Evolutionary conservation across 1,140 invertebrate species (phyloP), one percentile per base, ranked within the genome.

Genomic region (Probaryconus sp.): DNA sequence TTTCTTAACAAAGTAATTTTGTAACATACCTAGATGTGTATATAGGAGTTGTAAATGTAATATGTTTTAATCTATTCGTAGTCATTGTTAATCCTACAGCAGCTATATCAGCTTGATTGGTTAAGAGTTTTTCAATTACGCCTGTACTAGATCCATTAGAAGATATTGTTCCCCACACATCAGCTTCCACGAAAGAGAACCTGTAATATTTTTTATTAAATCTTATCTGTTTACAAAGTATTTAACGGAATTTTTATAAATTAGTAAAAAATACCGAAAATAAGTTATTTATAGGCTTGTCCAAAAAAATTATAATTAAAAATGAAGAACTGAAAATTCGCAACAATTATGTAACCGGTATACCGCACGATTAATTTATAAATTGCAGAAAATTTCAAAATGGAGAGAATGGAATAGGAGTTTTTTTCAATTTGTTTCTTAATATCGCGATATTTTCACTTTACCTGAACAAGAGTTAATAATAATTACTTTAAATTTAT

Each of bases 11-110:
- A n/a, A n/a, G n/a, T n/a, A n/a, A n/a, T n/a, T n/a, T n/a, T n/a
- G n/a, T n/a, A n/a, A n/a, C 2, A 14, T 60, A 86, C 86, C 82
- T 86, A 0, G 85, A 79, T 7, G 83, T 70, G 10, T 83, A 86
- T 9, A 88, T 47, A 1, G 86, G 85, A 7, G 81, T 84, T 6
- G 85, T 88, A 53, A 84, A 87, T 35, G 81, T 61, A 0, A 87
- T 67, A n/a, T 56, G 68, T 3, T 80, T 76, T 3, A 87, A 18
- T 58, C 85, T 79, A 17, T 83, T 79, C 0, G 67, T 68, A 0
- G 83, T 86, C 83, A 88, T 87, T 28, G 82, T 78, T 13, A 88
- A 48, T 42, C 80, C 85, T n/a, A 80, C 75, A 2, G 84, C 85
- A 1, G 80, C 83, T 2, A 88, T 43, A 56, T 87, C 86, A 0